Evolutionary conservation across 2,888 invertebrate genomes (phyloP).

Genomic region (Drosophila fungiperda): DNA sequence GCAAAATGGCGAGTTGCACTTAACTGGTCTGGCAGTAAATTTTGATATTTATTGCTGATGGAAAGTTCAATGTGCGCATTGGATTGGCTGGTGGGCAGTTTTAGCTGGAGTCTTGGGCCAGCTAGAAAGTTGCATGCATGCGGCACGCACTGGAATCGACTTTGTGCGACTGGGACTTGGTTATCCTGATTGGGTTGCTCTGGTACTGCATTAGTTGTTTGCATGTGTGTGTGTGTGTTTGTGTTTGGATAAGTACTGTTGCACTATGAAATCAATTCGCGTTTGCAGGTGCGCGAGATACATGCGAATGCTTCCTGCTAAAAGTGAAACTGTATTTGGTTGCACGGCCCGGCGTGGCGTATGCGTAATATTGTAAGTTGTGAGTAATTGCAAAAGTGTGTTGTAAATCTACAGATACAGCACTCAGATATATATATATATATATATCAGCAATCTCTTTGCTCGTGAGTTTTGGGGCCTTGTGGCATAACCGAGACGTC

Average conservation of each 20-base stretch:
- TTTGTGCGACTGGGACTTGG: slow-evolving; percentile 57
- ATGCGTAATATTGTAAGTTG: slow-evolving; percentile 74
- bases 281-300: slow-evolving; percentile 63
- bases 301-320: slow-evolving; percentile 68
- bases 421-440: slow-evolving; percentile 7
- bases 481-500: slow-evolving; percentile 28
- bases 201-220: slow-evolving; percentile 16
- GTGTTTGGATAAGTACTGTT: slow-evolving; percentile 25
- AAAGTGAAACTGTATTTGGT: slow-evolving; percentile 58
- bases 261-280: slow-evolving; percentile 41
- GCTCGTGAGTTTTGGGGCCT: slow-evolving; percentile 33
- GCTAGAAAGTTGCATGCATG: slow-evolving; percentile 75
- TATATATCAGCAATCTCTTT: slow-evolving; percentile 46
- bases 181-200: slow-evolving; percentile 69
- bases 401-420: slow-evolving; percentile 57
- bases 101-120: slow-evolving; percentile 62
- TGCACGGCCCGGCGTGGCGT: slow-evolving; percentile 38
- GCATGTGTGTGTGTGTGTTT: slow-evolving; percentile 20
- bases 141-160: slow-evolving; percentile 64
- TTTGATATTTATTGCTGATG: slow-evolving; percentile 60
- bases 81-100: slow-evolving; percentile 7
- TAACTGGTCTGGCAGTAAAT: slow-evolving; percentile 64
- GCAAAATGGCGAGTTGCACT: slow-evolving; percentile 66
- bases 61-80: slow-evolving; percentile 76
- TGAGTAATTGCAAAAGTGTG: slow-evolving; percentile 77